Conservation (phyloP, 2,797 vertebrate genomes). For the Prionace glauca region DNA sequence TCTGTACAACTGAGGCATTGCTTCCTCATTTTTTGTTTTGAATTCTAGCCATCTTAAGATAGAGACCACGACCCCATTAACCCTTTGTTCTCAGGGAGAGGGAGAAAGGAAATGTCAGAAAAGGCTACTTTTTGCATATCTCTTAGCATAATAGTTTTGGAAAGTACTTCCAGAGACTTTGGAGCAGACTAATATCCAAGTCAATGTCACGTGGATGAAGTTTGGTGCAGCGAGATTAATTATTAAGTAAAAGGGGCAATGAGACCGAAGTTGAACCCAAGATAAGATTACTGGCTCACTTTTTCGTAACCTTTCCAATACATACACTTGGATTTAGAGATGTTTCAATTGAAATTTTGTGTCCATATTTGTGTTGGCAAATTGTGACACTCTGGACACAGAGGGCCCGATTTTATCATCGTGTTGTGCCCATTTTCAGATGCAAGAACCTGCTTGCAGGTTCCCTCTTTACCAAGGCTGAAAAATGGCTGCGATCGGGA, state of each 20-base stretch:
- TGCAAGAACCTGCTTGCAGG: no score
- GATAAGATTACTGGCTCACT: background rate
- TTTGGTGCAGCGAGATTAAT: background rate
- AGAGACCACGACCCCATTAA: background rate
- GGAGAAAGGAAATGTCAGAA: background rate
- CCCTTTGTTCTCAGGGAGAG: background rate
- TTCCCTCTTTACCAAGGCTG: no score
- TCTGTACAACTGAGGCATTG: background rate
- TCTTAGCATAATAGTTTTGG: background rate
- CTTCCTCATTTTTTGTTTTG: background rate
- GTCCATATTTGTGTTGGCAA: background rate
- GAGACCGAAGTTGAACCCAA: background rate
- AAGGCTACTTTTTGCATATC: background rate
- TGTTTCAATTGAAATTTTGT: background rate
- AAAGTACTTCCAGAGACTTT: background rate
- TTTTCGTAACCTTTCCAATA: background rate
- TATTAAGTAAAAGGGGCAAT: background rate
- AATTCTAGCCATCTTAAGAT: background rate
- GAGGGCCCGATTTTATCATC: no score
- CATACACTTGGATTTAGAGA: no score
- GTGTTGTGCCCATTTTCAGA: no score
- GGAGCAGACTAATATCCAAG: background rate
- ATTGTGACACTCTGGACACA: background rate
- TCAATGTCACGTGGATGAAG: background rate
- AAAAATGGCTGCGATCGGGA: no score